These are phyloP conservation scores for Heliconius eleuchia DNA, from an alignment of 1,140 invertebrate genomes.

Conservation along the genomic window DNA sequence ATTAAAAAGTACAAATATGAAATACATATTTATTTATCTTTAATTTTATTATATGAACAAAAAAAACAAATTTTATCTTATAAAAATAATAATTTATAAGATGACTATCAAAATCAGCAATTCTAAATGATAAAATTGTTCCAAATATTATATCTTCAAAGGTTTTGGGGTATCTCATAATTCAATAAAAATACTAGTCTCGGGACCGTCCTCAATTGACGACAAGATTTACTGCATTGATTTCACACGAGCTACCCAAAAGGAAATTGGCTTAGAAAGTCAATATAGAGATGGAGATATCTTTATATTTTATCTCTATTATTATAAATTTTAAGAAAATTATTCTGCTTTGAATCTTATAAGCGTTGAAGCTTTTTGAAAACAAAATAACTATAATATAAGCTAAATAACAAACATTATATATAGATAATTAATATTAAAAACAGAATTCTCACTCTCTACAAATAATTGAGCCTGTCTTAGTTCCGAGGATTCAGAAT, in stretches of 20 bases:
- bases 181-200: conserved; percentile 57
- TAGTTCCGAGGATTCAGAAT: neutral
- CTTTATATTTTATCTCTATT: neutral
- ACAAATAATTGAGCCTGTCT: neutral
- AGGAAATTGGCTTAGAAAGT: conserved; percentile 58
- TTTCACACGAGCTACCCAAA: conserved; percentile 58
- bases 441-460: neutral
- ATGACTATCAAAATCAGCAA: conserved; percentile 11
- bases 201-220: conserved; percentile 52
- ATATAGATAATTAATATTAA: too few relatives aligned
- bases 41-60: too few relatives aligned
- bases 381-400: too few relatives aligned
- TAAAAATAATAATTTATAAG: neutral
- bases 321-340: too few relatives aligned
- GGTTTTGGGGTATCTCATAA: conserved; percentile 42
- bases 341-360: too few relatives aligned
- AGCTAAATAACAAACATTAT: too few relatives aligned
- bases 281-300: conserved; percentile 3
- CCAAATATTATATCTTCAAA: conserved; percentile 18
- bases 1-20: too few relatives aligned
- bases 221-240: conserved; percentile 58
- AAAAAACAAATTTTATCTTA: too few relatives aligned
- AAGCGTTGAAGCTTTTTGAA: too few relatives aligned
- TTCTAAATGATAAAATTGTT: conserved; percentile 20
- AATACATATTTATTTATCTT: too few relatives aligned